Evolutionary conservation across 2,113 vertebrate genomes (phyloP).

Genomic region (Cavia aperea): DNA sequence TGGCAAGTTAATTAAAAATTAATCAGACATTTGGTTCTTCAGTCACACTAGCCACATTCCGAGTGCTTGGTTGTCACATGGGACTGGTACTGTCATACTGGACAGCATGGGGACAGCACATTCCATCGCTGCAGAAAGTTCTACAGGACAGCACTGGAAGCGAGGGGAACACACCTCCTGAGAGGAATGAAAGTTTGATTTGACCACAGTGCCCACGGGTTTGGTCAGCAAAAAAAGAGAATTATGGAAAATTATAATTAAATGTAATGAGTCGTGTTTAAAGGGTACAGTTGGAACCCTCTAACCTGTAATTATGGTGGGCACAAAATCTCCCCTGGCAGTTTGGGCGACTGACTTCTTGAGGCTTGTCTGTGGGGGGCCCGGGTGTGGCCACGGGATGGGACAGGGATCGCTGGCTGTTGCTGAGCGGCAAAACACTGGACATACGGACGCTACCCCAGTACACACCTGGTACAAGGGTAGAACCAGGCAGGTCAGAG

Average conservation of each 20-base stretch:
- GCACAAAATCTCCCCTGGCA: constrained; percentile 61
- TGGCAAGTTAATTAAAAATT: background rate
- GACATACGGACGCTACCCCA: background rate
- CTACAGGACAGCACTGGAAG: background rate
- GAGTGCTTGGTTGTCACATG: background rate
- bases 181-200: background rate
- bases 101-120: background rate
- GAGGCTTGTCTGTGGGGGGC: constrained; percentile 27
- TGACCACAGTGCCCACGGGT: background rate
- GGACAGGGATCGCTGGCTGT: background rate
- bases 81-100: background rate
- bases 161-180: accelerated
- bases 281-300: constrained; percentile 12
- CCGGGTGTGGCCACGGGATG: background rate
- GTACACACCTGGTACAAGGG: background rate
- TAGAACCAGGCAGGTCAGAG: background rate
- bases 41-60: background rate
- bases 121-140: background rate
- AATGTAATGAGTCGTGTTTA: background rate
- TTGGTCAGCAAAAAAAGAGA: constrained; percentile 35
- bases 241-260: constrained; percentile 3
- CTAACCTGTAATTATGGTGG: constrained; percentile 46
- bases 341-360: constrained; percentile 54
- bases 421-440: background rate
- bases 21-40: background rate